Evolutionary conservation across 1,140 invertebrate species (phyloP).

Genomic region (Brachionus calyciflorus): DNA sequence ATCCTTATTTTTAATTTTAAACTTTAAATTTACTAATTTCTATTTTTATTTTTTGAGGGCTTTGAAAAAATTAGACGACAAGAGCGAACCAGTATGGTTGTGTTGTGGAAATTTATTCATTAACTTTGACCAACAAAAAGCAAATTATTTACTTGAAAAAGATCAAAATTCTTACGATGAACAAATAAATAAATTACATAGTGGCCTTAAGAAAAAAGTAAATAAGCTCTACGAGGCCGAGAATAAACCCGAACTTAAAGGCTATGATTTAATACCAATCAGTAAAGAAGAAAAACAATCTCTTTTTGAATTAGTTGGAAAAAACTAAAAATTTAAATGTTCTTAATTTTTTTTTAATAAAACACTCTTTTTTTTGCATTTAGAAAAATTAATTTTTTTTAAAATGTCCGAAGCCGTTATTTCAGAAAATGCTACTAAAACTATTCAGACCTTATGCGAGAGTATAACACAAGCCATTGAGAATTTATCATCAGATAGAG

Average conservation of each 20-base stretch:
- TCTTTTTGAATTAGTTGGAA: slow-evolving; percentile 38
- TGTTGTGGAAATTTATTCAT: slow-evolving; percentile 46
- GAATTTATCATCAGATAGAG: not conserved
- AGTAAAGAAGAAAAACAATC: slow-evolving; percentile 42
- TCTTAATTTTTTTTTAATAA: slow-evolving; percentile 30
- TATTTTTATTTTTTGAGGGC: not conserved
- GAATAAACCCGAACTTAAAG: slow-evolving; percentile 37
- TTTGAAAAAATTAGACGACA: slow-evolving; percentile 21
- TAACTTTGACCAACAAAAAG: slow-evolving; percentile 11
- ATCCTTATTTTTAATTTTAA: no score
- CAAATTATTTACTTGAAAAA: slow-evolving; percentile 43
- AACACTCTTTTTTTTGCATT: slow-evolving; percentile 9
- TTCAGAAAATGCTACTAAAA: not conserved
- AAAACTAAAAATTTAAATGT: slow-evolving; percentile 18
- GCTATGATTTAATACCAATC: slow-evolving; percentile 30
- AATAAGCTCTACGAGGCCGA: slow-evolving; percentile 43
- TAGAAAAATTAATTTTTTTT: slow-evolving; percentile 21
- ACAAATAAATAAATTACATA: slow-evolving; percentile 30
- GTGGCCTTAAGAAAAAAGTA: slow-evolving; percentile 17
- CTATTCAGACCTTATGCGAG: not conserved
- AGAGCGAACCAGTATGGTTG: slow-evolving; percentile 7
- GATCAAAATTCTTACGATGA: slow-evolving; percentile 23
- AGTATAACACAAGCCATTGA: not conserved
- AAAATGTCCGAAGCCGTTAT: slow-evolving; percentile 10
- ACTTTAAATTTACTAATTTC: not conserved